Percentiles rank a stretch among this genome's conserved stretches.
These are phyloP conservation scores for Scylla paramamosain DNA, from an alignment of 1,140 invertebrate species.

Conservation along the genomic window DNA sequence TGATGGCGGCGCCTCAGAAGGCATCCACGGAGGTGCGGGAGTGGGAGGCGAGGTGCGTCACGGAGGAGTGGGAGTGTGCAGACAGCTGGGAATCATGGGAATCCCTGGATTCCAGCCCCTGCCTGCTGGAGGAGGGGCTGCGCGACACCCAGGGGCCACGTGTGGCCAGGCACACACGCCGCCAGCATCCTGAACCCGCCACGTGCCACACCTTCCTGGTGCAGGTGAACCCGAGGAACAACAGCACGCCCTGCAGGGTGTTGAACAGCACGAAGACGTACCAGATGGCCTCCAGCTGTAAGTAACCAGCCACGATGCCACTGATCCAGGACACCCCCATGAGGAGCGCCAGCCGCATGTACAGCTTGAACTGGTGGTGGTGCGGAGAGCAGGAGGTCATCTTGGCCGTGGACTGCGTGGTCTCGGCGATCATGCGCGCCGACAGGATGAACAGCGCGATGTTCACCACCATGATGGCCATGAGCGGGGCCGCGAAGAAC, in stretches of 20 bases:
- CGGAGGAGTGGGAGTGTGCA: constrained; percentile 56
- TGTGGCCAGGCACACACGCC: constrained; percentile 27
- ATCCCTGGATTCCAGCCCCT: constrained; percentile 57
- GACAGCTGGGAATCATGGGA: constrained; percentile 61
- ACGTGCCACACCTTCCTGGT: constrained; percentile 78
- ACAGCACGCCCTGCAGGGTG: constrained; percentile 84
- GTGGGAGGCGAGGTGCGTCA: constrained; percentile 35
- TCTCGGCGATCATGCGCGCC: constrained; percentile 82
- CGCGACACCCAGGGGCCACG: constrained; percentile 42
- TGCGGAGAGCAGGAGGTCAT: constrained; percentile 78
- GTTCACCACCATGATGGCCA: constrained; percentile 81
- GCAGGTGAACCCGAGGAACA: constrained; percentile 84
- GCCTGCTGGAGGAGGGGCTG: constrained; percentile 62
- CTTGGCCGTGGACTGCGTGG: constrained; percentile 80
- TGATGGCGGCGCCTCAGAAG: constrained; percentile 7
- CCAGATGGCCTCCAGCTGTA: constrained; percentile 80
- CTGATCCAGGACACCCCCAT: constrained; percentile 83
- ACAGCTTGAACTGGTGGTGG: constrained; percentile 82
- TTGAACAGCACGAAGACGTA: constrained; percentile 83
- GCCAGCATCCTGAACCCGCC: constrained; percentile 59
- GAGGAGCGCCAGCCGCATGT: constrained; percentile 82
- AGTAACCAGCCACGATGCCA: constrained; percentile 81
- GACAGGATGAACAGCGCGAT: constrained; percentile 82
- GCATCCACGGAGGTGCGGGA: constrained; percentile 47
- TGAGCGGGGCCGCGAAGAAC: constrained; percentile 83